Conservation (phyloP, 1,140 invertebrate genomes). For the Tribolium madens region DNA sequence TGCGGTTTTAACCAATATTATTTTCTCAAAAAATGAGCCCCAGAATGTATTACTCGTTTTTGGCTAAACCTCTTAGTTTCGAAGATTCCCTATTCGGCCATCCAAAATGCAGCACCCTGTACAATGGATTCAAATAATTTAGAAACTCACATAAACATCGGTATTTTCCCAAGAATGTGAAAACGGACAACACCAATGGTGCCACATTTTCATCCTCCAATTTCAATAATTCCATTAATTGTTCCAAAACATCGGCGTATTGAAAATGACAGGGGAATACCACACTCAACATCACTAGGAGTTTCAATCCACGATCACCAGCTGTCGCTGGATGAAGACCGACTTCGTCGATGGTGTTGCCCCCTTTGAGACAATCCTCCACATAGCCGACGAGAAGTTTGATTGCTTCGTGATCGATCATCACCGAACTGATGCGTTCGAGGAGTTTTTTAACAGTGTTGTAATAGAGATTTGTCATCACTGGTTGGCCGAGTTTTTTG, state of each 20-base stretch:
- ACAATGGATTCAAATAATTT: too few species aligned
- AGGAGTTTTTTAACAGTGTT: slow-evolving; percentile 93
- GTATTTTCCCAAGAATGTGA: slow-evolving; percentile 91
- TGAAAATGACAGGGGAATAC: slow-evolving; percentile 95
- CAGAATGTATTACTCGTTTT: too few species aligned
- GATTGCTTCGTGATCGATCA: slow-evolving; percentile 92
- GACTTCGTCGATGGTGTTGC: slow-evolving; percentile 79
- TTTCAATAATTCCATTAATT: slow-evolving; percentile 82
- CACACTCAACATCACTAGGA: slow-evolving; percentile 87
- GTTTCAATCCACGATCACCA: slow-evolving; percentile 83
- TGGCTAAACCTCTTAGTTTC: too few species aligned
- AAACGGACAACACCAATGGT: slow-evolving; percentile 82
- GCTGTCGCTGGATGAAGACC: slow-evolving; percentile 83
- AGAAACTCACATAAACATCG: slow-evolving; percentile 81
- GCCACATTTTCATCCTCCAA: slow-evolving; percentile 87
- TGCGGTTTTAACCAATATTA: too few species aligned
- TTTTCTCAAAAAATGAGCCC: too few species aligned
- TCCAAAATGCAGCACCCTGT: too few species aligned
- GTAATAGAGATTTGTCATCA: slow-evolving; percentile 95
- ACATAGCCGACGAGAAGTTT: slow-evolving; percentile 78
- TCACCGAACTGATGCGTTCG: slow-evolving; percentile 93
- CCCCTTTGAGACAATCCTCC: slow-evolving; percentile 77
- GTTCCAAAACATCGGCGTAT: slow-evolving; percentile 84
- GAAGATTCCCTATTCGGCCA: too few species aligned
- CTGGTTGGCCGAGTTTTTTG: slow-evolving; percentile 92